Evolutionary conservation across 2,888 invertebrate species (phyloP).

Genomic region (Ormyrus labotus): DNA sequence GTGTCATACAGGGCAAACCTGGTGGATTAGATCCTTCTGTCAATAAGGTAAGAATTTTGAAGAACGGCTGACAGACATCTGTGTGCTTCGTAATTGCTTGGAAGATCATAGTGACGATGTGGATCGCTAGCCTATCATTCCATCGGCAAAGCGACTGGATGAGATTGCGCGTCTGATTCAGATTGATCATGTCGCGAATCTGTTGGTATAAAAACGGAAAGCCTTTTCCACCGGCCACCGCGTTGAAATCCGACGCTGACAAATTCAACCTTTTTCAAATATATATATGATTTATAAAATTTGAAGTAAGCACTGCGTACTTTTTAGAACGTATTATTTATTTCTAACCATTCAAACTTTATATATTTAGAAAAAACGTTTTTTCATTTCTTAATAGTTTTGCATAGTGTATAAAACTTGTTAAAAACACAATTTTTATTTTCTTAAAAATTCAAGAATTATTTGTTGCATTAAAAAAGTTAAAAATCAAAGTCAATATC

Average conservation of each 20-base stretch:
- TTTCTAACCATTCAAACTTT: conserved; percentile 60
- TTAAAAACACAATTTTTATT: no score
- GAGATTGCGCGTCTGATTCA: conserved; percentile 92
- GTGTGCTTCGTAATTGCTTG: conserved; percentile 93
- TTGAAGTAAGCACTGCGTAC: no score
- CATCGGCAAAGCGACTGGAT: conserved; percentile 94
- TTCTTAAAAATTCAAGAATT: no score
- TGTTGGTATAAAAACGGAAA: conserved; percentile 96
- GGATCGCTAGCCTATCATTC: conserved; percentile 92
- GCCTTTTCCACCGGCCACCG: conserved; percentile 92
- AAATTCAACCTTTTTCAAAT: conserved; percentile 80
- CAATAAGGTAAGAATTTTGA: conserved; percentile 91
- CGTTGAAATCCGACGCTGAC: conserved; percentile 86
- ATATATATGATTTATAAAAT: no score
- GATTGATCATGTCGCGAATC: conserved; percentile 94
- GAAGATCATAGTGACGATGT: conserved; percentile 93
- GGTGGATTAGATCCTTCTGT: conserved; percentile 89
- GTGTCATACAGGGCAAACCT: conserved; percentile 93
- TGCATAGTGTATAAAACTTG: no score
- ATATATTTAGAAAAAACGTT: background rate
- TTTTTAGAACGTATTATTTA: no score
- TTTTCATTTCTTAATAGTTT: background rate
- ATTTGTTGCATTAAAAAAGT: no score
- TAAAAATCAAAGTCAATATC: no score
- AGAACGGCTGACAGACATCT: conserved; percentile 94